A percentile compares a stretch with the other conserved stretches of the same genome.
Conservation (phyloP, 2,797 vertebrate genomes). For the Echeneis naucrates region DNA sequence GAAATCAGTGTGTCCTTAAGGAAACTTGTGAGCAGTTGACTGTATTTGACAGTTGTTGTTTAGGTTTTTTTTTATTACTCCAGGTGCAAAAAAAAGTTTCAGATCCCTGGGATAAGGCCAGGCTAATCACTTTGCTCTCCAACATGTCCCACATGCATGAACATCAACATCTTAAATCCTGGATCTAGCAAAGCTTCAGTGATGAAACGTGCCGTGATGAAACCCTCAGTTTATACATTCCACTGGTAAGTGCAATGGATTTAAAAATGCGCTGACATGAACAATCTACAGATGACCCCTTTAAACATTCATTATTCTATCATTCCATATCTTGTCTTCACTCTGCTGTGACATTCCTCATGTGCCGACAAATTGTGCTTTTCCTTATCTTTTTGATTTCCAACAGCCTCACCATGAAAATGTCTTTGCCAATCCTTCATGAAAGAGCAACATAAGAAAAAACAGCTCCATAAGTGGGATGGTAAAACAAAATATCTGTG, state of each 20-base stretch:
- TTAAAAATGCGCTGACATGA: conserved; percentile 11
- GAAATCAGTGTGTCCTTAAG: conserved; percentile 22
- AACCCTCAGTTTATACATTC: conserved; percentile 12
- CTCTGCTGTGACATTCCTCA: not conserved
- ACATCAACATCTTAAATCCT: conserved; percentile 17
- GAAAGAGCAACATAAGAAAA: conserved; percentile 2
- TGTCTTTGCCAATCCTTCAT: not conserved
- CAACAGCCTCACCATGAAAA: conserved; percentile 7
- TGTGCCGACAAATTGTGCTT: conserved; percentile 25
- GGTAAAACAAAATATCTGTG: not conserved
- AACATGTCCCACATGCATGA: conserved; percentile 30
- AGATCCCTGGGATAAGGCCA: conserved; percentile 48
- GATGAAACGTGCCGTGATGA: conserved; percentile 40
- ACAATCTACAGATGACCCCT: not conserved
- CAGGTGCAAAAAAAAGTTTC: conserved; percentile 36
- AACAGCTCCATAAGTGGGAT: not conserved
- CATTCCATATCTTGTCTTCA: not conserved
- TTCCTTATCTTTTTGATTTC: conserved; percentile 3
- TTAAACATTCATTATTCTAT: not conserved
- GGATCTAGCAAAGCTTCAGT: conserved; percentile 20
- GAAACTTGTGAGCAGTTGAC: conserved; percentile 10
- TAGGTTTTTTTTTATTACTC: conserved; percentile 10
- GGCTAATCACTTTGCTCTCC: conserved; percentile 30
- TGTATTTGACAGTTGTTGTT: conserved; percentile 13
- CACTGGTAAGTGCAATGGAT: not conserved